phyloP scores from a whole-genome alignment of 2,888 invertebrate species.

The Melanophora roralis region DNA sequence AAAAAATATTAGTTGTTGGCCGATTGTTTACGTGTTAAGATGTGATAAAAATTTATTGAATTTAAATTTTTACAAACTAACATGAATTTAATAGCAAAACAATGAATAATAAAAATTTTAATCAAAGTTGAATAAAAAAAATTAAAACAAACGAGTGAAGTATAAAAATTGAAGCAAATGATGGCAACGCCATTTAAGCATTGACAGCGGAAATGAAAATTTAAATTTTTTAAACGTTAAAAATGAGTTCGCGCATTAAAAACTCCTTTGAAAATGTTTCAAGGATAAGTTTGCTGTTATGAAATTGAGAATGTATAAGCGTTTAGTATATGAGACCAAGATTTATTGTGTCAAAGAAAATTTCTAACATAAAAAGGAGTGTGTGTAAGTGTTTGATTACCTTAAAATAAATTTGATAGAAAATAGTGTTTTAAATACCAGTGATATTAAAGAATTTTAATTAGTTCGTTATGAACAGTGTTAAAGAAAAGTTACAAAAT shows the following conservation, averaged over 20 bases:
- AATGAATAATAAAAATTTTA: not conserved
- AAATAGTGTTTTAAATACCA: conserved; percentile 45
- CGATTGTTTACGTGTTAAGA: conserved; percentile 45
- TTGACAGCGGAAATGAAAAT: conserved; percentile 40
- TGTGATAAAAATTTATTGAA: not conserved
- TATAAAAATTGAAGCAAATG: too few species aligned
- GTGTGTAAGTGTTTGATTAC: not conserved
- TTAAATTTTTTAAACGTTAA: conserved; percentile 46
- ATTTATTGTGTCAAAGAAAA: conserved; percentile 43
- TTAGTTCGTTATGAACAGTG: conserved; percentile 55
- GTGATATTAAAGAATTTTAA: conserved; percentile 26
- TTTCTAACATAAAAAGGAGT: not conserved
- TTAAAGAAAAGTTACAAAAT: conserved; percentile 28
- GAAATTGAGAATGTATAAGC: not conserved
- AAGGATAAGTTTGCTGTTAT: conserved; percentile 8
- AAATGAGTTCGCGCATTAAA: conserved; percentile 12
- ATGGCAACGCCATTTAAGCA: conserved; percentile 51
- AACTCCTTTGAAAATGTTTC: conserved; percentile 17
- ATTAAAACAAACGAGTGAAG: not conserved
- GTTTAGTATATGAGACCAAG: not conserved
- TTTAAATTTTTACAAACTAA: too few species aligned
- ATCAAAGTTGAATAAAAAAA: too few species aligned
- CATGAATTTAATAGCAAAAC: conserved; percentile 27
- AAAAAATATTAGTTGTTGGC: conserved; percentile 53
- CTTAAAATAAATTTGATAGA: not conserved